phyloP scores from a whole-genome alignment of 1,140 invertebrate genomes.

The Stegodyphus dumicola region DNA sequence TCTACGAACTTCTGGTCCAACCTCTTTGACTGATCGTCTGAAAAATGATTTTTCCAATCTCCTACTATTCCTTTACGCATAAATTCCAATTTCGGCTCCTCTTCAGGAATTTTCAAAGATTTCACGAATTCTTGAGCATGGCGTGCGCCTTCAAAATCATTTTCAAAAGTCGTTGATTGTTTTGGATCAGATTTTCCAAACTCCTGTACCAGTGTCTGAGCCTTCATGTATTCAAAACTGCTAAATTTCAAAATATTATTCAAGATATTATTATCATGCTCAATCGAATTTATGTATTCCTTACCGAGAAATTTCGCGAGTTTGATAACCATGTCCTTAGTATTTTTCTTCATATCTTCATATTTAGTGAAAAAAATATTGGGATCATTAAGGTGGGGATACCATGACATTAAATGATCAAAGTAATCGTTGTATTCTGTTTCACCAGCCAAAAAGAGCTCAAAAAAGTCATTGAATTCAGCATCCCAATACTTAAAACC shows the following conservation, averaged over 20 bases:
- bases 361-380: slow-evolving; percentile 66
- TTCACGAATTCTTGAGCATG: not conserved
- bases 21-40: slow-evolving; percentile 20
- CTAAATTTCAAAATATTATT: slow-evolving; percentile 19
- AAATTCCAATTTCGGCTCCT: slow-evolving; percentile 8
- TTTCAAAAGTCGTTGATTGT: not conserved
- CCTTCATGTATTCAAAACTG: slow-evolving; percentile 46
- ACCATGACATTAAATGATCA: slow-evolving; percentile 65
- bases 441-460: slow-evolving; percentile 65
- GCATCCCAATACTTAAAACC: slow-evolving; percentile 47
- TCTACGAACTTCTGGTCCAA: slow-evolving; percentile 23
- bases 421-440: slow-evolving; percentile 68
- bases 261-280: slow-evolving; percentile 5
- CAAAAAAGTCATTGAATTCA: slow-evolving; percentile 66
- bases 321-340: not conserved
- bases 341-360: slow-evolving; percentile 55
- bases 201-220: too few relatives aligned
- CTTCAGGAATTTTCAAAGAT: slow-evolving; percentile 5
- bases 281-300: slow-evolving; percentile 19
- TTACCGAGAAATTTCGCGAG: slow-evolving; percentile 49
- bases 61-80: slow-evolving; percentile 35
- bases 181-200: not conserved
- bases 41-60: slow-evolving; percentile 42
- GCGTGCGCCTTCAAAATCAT: not conserved
- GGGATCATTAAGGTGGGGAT: slow-evolving; percentile 8